Base-by-base conservation (phyloP, 1,140 invertebrate genomes). In the Drosophila lini region DNA sequence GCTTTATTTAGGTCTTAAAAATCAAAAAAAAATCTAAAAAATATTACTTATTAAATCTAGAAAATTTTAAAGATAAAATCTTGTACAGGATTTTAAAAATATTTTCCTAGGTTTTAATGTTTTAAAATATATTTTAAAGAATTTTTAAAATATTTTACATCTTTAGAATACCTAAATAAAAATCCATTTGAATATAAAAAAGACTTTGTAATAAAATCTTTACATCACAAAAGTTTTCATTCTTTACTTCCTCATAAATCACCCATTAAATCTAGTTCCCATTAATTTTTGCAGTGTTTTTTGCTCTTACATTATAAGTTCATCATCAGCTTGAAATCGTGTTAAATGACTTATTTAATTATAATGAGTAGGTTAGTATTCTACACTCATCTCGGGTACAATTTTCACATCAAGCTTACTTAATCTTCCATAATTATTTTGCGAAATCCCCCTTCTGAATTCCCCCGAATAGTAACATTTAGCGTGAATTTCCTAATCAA, bases 361-460 rank as follows among this genome's bases (percentile, higher is more conserved):
- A 28, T 52, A 68, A 68, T 68, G 45, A 68, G 61, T 68, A 41
- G 45, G n/a, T 65, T 65, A 32, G 44, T 48, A 68, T 68, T 50
- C 61, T 36, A 56, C 41, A 70, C 41, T 25, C 11, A 41, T 38
- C 44, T 3, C 34, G 9, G 1, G 19, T 13, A 31, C 15, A 70
- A 41, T 48, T 57, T 59, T 59, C 31, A 47, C 8, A 22, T 0
- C 42, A 31, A 42, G 28, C 65, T 5, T 28, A 42, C 65, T 40
- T 28, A 68, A 68, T 67, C 45, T 53, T 67, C 36, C 44, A 41
- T 68, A 59, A 71, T 71, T 34, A 28, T 58, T 59, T 41, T 3
- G 9, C 19, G 36, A 16, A 59, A 59, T 36, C 11, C 44, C 68
- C 68, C 65, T 10, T 10, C n/a, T 64, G 19, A 32, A 16, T 36